Conservation (phyloP, 23 tunicate species). For the Ciona savignyi region DNA sequence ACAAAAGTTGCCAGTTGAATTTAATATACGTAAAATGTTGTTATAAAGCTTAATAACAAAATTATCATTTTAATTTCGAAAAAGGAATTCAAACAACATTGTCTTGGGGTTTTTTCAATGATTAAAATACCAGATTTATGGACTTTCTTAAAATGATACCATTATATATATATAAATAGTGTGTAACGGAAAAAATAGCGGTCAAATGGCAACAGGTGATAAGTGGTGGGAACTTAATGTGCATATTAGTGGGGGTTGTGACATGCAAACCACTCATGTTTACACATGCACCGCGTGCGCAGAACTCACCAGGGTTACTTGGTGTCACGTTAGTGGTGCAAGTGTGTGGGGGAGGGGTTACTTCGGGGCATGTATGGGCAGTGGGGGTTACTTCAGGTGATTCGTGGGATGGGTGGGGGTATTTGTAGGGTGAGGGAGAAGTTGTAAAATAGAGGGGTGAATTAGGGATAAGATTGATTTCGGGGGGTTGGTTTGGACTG, state of each 20-base stretch:
- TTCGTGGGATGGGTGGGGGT: background rate
- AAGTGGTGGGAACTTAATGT: no score
- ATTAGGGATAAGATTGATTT: background rate
- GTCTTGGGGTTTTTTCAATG: no score
- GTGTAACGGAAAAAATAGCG: no score
- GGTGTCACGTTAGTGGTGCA: conserved; percentile 21
- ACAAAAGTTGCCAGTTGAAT: no score
- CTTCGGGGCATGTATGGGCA: background rate
- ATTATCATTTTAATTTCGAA: no score
- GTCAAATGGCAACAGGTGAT: no score
- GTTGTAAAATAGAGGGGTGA: background rate
- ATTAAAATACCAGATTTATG: no score
- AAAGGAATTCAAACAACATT: no score
- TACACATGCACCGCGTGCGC: background rate
- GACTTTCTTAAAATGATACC: no score
- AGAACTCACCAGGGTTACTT: conserved; percentile 31
- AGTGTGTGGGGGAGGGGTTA: background rate
- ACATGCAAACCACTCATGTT: background rate
- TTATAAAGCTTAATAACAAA: no score
- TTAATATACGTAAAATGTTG: no score
- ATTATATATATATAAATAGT: no score
- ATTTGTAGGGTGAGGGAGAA: background rate
- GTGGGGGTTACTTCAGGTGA: background rate
- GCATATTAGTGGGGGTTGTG: background rate
- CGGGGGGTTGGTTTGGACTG: background rate